Conservation (phyloP, 2,888 invertebrate genomes). For the Acanthacorydalis orientalis region DNA sequence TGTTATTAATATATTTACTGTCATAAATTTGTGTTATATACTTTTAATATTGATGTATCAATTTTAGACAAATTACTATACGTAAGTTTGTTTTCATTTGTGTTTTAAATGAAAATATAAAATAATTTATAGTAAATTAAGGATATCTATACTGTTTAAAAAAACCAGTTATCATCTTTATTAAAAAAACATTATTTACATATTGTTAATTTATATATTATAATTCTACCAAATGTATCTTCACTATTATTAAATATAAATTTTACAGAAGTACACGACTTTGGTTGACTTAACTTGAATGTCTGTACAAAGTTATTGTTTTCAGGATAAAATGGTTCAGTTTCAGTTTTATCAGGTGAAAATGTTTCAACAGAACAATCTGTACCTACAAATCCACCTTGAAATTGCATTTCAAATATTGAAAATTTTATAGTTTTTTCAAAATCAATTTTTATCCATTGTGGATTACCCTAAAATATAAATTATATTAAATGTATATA, state of each 20-base stretch:
- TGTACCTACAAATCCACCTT: background rate
- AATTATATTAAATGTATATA: background rate
- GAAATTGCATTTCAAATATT: background rate
- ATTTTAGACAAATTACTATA: too few species aligned
- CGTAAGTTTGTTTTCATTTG: too few species aligned
- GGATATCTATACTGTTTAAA: too few species aligned
- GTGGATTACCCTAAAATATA: background rate
- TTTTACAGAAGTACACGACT: background rate
- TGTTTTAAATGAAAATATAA: too few species aligned
- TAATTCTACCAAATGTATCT: conserved; percentile 1
- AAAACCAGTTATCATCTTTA: background rate
- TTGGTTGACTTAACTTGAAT: background rate
- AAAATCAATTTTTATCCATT: background rate
- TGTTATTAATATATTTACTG: too few species aligned
- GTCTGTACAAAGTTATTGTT: background rate
- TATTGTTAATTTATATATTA: background rate
- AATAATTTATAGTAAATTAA: too few species aligned
- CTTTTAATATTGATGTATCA: too few species aligned
- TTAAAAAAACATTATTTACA: background rate
- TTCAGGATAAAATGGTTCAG: conserved; percentile 1
- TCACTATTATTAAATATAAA: background rate
- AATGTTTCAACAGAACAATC: background rate
- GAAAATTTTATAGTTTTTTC: background rate
- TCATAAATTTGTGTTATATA: too few species aligned
- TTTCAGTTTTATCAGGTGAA: background rate